phyloP scores from a whole-genome alignment of 2,113 vertebrate species.

The Mobula birostris region DNA sequence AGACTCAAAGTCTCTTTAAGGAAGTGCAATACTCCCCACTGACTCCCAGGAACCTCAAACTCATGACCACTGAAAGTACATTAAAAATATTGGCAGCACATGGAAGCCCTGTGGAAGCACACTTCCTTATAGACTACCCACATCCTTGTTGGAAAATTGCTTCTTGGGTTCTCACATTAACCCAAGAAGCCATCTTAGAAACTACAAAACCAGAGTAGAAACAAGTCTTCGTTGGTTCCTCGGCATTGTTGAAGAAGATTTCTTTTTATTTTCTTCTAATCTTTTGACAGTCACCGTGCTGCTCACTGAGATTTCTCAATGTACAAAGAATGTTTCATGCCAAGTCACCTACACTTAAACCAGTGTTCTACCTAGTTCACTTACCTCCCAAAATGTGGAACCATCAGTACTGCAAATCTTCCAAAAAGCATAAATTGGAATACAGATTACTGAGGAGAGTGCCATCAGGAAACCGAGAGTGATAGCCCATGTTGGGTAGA shows the following conservation, averaged over 20 bases:
- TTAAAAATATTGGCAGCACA: too few species aligned
- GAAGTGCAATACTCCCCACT: too few species aligned
- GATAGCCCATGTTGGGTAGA: constrained; percentile 86
- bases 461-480: constrained; percentile 88
- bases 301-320: neutral
- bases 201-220: too few species aligned
- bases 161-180: too few species aligned
- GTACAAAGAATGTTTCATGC: neutral
- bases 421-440: constrained; percentile 83
- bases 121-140: too few species aligned
- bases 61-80: too few species aligned
- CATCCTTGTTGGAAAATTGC: too few species aligned
- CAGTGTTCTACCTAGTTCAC: neutral
- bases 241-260: neutral
- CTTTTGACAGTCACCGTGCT: neutral
- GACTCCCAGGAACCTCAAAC: too few species aligned
- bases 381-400: constrained; percentile 82
- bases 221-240: too few species aligned
- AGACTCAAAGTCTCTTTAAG: too few species aligned
- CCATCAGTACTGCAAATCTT: constrained; percentile 78
- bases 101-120: too few species aligned
- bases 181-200: too few species aligned
- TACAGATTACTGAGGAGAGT: constrained; percentile 88
- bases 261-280: neutral
- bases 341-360: neutral